phyloP scores from a whole-genome alignment of 2,888 invertebrate genomes.

The Nemotelus pantherinus region DNA sequence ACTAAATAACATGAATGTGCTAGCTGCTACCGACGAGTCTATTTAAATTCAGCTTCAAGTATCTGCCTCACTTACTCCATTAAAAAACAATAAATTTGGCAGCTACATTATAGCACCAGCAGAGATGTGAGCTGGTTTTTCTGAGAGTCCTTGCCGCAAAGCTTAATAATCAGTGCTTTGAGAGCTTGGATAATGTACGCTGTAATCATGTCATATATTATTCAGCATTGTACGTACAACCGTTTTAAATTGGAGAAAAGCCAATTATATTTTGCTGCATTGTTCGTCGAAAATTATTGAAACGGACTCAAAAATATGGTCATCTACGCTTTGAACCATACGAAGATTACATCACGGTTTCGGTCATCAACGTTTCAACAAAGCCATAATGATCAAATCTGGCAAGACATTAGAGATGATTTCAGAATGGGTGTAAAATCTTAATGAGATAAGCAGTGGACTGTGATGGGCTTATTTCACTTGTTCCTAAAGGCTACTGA shows the following conservation, averaged over 20 bases:
- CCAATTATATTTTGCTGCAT: conserved; percentile 41
- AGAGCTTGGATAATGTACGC: neutral
- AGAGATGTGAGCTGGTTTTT: neutral
- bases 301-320: conserved; percentile 29
- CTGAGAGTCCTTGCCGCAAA: neutral
- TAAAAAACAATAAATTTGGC: conserved; percentile 29
- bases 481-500: no score
- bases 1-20: no score
- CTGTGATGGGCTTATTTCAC: neutral
- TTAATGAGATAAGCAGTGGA: conserved; percentile 36
- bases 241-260: conserved; percentile 31
- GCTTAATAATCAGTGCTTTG: neutral
- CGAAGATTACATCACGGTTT: neutral
- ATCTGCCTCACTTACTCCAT: conserved; percentile 28
- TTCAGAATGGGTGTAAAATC: conserved; percentile 40
- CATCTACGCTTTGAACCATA: neutral
- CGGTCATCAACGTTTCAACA: conserved; percentile 17
- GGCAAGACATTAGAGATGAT: conserved; percentile 39
- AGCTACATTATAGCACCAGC: conserved; percentile 6
- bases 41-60: neutral
- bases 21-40: neutral
- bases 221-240: conserved; percentile 10
- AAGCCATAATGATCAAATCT: conserved; percentile 10
- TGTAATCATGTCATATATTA: conserved; percentile 29
- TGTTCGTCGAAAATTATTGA: conserved; percentile 29